These are phyloP conservation scores for Cephalopachus bancanus DNA, from an alignment of 2,797 vertebrate species.

Conservation along the genomic window DNA sequence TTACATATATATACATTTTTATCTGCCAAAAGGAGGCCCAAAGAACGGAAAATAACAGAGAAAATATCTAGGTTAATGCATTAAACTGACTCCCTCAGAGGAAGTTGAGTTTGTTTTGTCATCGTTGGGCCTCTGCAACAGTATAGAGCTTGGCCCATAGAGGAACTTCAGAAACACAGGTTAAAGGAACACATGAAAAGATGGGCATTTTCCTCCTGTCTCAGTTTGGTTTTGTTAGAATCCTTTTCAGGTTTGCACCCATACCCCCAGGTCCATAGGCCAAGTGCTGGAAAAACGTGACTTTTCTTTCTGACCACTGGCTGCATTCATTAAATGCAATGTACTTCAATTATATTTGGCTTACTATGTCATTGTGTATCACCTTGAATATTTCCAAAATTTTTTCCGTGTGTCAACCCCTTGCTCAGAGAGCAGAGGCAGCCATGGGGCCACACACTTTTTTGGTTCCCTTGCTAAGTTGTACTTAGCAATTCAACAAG, in stretches of 20 bases:
- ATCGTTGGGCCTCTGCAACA: neutral
- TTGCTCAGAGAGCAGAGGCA: neutral
- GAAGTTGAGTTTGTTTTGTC: slow-evolving; percentile 58
- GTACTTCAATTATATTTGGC: neutral
- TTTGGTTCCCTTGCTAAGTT: neutral
- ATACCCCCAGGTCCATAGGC: neutral
- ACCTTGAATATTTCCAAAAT: neutral
- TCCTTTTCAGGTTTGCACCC: slow-evolving; percentile 30
- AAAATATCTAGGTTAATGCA: slow-evolving; percentile 8
- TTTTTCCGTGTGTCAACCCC: neutral
- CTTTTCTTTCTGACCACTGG: neutral
- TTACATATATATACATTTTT: neutral
- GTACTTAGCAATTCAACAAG: neutral
- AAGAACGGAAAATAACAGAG: neutral
- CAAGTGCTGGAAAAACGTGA: neutral
- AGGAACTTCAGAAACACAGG: slow-evolving; percentile 54
- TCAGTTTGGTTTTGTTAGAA: neutral
- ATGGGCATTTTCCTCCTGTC: neutral
- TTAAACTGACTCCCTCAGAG: slow-evolving; percentile 24
- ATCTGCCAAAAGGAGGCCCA: neutral
- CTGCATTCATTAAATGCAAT: neutral
- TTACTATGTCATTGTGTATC: neutral
- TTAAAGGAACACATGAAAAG: slow-evolving; percentile 22
- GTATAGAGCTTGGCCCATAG: neutral
- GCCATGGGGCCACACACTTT: neutral